Conservation (phyloP, 2,797 vertebrate species). For the Bucorvus abyssinicus region DNA sequence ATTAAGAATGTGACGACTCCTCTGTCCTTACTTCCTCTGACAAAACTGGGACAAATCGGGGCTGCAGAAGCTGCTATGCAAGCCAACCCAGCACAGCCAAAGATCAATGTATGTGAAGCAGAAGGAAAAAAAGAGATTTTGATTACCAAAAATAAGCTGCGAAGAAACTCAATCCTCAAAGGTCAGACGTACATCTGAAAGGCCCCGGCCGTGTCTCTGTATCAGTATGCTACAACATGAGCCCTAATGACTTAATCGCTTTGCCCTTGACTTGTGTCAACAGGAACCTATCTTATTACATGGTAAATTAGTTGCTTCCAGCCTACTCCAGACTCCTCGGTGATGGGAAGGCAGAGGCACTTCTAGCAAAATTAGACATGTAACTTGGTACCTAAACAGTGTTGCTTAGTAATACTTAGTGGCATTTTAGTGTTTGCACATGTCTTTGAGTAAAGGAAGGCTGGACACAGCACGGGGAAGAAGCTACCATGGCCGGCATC, state of each 20-base stretch:
- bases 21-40: neutral
- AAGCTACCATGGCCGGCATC: neutral
- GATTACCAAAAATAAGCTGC: conserved; percentile 47
- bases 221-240: conserved; percentile 64
- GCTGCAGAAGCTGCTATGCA: neutral
- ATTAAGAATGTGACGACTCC: neutral
- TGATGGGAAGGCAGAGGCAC: conserved; percentile 3
- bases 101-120: neutral
- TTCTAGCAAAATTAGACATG: neutral
- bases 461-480: neutral
- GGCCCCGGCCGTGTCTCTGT: conserved; percentile 30
- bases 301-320: conserved; percentile 60
- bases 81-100: neutral
- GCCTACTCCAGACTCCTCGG: neutral
- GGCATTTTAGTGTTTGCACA: neutral
- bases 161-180: conserved; percentile 60
- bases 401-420: neutral
- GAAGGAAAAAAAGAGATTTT: neutral
- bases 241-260: conserved; percentile 63
- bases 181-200: conserved; percentile 56
- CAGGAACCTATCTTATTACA: conserved; percentile 64
- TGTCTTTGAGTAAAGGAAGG: neutral
- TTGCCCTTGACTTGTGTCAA: conserved; percentile 60
- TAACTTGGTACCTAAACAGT: neutral
- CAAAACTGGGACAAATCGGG: neutral